Evolutionary conservation across 2,888 invertebrate species (phyloP).

Genomic region (Cephalotes varians): DNA sequence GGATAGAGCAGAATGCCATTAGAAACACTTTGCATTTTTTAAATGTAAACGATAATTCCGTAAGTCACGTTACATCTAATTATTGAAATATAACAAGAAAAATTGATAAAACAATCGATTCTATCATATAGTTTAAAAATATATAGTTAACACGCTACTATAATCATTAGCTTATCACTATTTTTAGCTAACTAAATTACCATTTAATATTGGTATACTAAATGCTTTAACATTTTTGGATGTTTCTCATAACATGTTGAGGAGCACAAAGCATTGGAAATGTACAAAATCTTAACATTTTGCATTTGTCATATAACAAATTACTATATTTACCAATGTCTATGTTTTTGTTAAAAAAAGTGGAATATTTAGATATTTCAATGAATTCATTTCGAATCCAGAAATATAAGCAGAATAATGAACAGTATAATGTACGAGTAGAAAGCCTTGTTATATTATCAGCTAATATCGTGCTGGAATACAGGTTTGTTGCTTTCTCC

Average conservation of each 20-base stretch:
- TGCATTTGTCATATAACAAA: neutral
- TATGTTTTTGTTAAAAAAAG: neutral
- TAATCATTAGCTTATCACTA: neutral
- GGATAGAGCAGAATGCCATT: neutral
- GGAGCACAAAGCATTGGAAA: neutral
- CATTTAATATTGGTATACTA: neutral
- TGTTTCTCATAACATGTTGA: neutral
- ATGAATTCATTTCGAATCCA: neutral
- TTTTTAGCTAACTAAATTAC: neutral
- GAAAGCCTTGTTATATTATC: neutral
- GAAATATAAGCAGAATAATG: no score
- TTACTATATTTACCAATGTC: neutral
- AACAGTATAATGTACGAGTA: no score
- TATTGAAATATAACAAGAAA: neutral
- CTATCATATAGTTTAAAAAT: no score
- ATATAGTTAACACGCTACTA: no score
- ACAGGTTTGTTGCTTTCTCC: no score
- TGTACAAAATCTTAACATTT: neutral
- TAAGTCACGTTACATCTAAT: neutral
- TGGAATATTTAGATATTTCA: neutral
- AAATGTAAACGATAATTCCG: neutral
- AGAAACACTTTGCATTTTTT: neutral
- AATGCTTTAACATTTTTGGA: neutral
- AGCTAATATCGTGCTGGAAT: neutral
- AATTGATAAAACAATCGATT: no score